Percentiles rank a stretch among this genome's conserved stretches.
These are phyloP conservation scores for Halictus quadricinctus DNA, from an alignment of 2,888 invertebrate genomes.

Conservation along the genomic window DNA sequence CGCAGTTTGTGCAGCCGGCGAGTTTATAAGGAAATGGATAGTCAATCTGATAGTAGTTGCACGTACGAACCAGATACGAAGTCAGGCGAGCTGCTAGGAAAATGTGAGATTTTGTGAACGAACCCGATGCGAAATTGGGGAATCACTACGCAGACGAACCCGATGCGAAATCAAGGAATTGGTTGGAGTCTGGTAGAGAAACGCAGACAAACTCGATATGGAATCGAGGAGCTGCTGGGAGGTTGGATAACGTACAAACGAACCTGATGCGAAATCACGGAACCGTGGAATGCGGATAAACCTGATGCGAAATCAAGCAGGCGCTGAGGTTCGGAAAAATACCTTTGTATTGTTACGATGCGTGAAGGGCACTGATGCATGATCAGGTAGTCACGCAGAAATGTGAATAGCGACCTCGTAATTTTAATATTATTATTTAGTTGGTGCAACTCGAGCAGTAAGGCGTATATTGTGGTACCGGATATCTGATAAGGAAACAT, in stretches of 20 bases:
- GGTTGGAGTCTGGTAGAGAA: neutral
- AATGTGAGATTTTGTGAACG: neutral
- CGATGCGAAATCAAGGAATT: neutral
- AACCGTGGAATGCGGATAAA: neutral
- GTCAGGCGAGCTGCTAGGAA: neutral
- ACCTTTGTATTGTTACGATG: neutral
- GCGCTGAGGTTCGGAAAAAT: neutral
- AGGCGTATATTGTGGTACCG: no score
- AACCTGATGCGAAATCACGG: neutral
- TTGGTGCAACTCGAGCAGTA: no score
- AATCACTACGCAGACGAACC: neutral
- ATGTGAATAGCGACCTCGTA: neutral
- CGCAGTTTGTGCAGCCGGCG: neutral
- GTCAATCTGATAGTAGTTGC: neutral
- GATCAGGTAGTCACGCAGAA: neutral
- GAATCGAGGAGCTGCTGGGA: neutral
- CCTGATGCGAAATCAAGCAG: neutral
- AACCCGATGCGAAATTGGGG: neutral
- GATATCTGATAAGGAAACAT: no score
- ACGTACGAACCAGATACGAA: conserved; percentile 2
- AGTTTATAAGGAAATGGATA: neutral
- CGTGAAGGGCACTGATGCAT: neutral
- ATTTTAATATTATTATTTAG: no score
- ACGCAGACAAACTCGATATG: neutral
- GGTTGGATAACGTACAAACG: conserved; percentile 1